phyloP scores from a whole-genome alignment of 64 coral and sea anemone species.

The Trachythela sp. region DNA sequence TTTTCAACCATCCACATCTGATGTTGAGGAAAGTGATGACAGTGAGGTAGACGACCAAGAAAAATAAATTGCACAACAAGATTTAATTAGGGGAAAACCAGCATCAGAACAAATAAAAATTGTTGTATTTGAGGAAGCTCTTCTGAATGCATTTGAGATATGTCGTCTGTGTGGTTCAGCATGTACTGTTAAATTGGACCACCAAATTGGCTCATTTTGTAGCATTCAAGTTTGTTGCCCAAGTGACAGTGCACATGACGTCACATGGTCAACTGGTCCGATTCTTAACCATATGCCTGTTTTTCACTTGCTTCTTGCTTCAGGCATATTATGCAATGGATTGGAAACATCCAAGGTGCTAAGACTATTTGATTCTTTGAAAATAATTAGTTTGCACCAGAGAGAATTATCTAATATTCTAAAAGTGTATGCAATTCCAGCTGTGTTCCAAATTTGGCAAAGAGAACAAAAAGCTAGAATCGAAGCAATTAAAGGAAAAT shows the following conservation, averaged over 20 bases:
- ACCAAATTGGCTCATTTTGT: slow-evolving; percentile 29
- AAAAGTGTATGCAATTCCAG: slow-evolving; percentile 16
- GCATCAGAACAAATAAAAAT: slow-evolving; percentile 27
- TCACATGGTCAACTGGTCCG: slow-evolving; percentile 26
- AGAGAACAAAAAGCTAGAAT: slow-evolving; percentile 32
- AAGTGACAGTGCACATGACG: slow-evolving; percentile 34
- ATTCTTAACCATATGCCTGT: slow-evolving; percentile 37
- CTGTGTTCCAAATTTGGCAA: slow-evolving; percentile 18
- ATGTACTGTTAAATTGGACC: slow-evolving; percentile 27
- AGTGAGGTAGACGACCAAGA: neutral
- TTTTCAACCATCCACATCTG: slow-evolving; percentile 13
- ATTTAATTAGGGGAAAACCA: slow-evolving; percentile 20
- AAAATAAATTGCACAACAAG: neutral
- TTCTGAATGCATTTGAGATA: slow-evolving; percentile 22
- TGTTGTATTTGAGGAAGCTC: slow-evolving; percentile 33
- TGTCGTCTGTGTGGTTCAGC: slow-evolving; percentile 36
- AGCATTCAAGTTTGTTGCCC: slow-evolving; percentile 3
- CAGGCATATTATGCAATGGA: slow-evolving; percentile 34
- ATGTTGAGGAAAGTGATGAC: slow-evolving; percentile 18
- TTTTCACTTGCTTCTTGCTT: slow-evolving; percentile 37
- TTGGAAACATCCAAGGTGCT: slow-evolving; percentile 30
- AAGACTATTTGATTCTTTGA: slow-evolving; percentile 27
- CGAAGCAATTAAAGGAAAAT: slow-evolving; percentile 5
- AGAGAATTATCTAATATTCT: slow-evolving; percentile 30
- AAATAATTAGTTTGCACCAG: slow-evolving; percentile 9